Conservation (phyloP, 2,113 vertebrate species). For the Irena cyanogastra region DNA sequence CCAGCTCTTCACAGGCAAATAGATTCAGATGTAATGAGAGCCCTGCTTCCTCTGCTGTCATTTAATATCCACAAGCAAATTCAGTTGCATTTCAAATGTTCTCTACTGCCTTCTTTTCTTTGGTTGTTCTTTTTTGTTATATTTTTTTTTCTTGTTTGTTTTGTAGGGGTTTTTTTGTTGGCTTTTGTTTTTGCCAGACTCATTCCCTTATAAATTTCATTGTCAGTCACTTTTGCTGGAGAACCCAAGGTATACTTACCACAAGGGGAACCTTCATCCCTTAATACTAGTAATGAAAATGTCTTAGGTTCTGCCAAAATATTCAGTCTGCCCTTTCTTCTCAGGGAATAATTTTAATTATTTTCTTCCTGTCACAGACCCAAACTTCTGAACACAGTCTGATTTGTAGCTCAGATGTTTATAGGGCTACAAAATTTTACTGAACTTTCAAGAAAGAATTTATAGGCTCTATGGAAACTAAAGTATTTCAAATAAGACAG, state of each 20-base stretch:
- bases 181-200: not conserved
- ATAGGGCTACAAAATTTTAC: constrained; percentile 7
- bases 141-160: too few relatives aligned
- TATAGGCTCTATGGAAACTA: not conserved
- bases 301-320: not conserved
- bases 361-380: constrained; percentile 21
- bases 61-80: not conserved
- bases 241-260: not conserved
- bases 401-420: constrained; percentile 34
- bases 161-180: too few relatives aligned
- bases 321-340: not conserved
- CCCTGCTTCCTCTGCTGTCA: not conserved
- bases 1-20: not conserved
- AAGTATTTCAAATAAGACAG: constrained; percentile 4
- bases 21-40: not conserved
- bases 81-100: not conserved
- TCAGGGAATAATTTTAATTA: constrained; percentile 5
- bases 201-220: not conserved
- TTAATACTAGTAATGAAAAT: not conserved
- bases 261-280: not conserved
- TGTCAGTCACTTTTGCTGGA: not conserved
- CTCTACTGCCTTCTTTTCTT: not conserved
- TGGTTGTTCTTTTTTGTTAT: too few relatives aligned
- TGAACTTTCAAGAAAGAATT: constrained; percentile 8
- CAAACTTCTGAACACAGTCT: not conserved